A percentile compares a stretch with the other conserved stretches of the same genome.
phyloP scores from a whole-genome alignment of 2,113 vertebrate genomes.

The Nipponia nippon region DNA sequence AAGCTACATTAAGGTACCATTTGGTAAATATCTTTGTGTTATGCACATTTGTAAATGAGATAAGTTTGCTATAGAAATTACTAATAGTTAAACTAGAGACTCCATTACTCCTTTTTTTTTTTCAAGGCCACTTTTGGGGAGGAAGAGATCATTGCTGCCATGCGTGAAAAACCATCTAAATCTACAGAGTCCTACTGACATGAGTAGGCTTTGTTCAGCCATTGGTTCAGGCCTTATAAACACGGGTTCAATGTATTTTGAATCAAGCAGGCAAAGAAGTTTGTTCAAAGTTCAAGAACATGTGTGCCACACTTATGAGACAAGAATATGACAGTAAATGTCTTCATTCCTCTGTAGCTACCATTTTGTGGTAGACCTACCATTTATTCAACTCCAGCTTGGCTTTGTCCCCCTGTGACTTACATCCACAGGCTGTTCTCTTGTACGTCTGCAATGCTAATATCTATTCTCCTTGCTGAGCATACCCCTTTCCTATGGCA shows the following conservation, averaged over 20 bases:
- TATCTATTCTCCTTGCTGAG: background rate
- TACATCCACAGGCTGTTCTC: fast-evolving
- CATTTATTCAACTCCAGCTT: fast-evolving
- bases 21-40: background rate
- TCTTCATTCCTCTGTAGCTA: background rate
- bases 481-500: background rate
- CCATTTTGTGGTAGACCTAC: background rate
- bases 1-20: background rate
- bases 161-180: background rate
- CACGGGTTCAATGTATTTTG: background rate
- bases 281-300: background rate
- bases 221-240: background rate
- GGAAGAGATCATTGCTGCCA: background rate
- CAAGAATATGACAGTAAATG: fast-evolving
- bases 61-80: background rate
- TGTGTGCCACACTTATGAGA: fast-evolving
- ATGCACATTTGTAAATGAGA: background rate
- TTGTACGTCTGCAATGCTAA: fast-evolving
- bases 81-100: background rate
- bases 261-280: background rate
- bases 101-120: background rate
- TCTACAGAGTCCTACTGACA: background rate
- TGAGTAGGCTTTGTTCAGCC: fast-evolving
- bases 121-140: background rate
- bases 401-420: background rate